Evolutionary conservation across 2,113 vertebrate species (phyloP).

Genomic region (Eonycteris spelaea): DNA sequence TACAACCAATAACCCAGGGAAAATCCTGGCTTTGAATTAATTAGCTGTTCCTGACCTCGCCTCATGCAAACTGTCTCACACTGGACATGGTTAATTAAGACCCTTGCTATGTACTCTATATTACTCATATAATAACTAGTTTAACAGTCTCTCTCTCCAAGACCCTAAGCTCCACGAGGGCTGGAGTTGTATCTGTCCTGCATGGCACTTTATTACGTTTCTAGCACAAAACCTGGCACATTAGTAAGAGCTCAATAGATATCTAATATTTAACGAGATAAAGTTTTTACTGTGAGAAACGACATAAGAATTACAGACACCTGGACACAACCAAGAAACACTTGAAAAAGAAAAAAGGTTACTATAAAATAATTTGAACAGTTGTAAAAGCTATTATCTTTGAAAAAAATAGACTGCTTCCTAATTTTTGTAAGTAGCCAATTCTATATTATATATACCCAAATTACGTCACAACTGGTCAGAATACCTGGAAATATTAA

Average conservation of each 20-base stretch:
- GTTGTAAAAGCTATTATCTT: not conserved
- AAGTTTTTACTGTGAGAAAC: conserved; percentile 30
- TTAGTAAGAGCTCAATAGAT: not conserved
- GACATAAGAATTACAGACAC: not conserved
- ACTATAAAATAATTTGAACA: not conserved
- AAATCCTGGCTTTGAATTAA: not conserved
- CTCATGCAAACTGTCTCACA: not conserved
- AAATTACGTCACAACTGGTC: not conserved
- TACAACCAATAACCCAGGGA: not conserved
- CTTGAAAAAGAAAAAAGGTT: not conserved
- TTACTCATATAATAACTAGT: not conserved
- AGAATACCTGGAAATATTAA: not conserved
- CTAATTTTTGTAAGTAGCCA: not conserved
- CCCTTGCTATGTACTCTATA: not conserved
- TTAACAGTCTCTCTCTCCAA: not conserved
- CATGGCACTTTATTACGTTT: not conserved
- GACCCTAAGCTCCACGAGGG: not conserved
- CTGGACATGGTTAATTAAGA: not conserved
- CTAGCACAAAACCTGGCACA: not conserved
- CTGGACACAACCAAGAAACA: not conserved
- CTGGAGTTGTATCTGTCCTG: not conserved
- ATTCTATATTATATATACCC: not conserved
- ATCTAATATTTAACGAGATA: not conserved
- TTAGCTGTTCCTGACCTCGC: not conserved
- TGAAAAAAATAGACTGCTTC: not conserved